A percentile compares a stretch with the other conserved stretches of the same genome.
phyloP scores from a whole-genome alignment of 35 echinoderm and acorn worm species.

The Apostichopus californicus region DNA sequence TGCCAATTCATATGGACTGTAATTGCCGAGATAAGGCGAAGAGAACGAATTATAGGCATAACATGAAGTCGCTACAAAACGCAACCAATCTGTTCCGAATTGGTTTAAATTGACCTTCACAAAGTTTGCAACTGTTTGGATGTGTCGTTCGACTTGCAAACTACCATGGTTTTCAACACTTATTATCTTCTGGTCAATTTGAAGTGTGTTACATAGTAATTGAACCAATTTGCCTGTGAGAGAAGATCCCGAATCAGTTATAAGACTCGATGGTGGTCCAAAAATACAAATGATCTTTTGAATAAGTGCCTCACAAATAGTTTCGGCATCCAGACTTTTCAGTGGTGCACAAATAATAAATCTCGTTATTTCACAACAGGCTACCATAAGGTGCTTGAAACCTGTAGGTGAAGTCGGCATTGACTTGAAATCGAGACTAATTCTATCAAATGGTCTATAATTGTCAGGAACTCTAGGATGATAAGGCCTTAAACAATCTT shows the following conservation, averaged over 20 bases:
- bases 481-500: too few species aligned
- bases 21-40: conserved; percentile 4
- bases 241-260: conserved; percentile 56
- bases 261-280: conserved; percentile 50
- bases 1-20: background rate
- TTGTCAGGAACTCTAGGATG: too few species aligned
- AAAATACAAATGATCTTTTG: conserved; percentile 55
- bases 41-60: conserved; percentile 17
- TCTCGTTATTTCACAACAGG: conserved; percentile 50
- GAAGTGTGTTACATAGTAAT: conserved; percentile 30
- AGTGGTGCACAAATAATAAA: conserved; percentile 60
- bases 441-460: too few species aligned
- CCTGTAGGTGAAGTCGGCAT: conserved; percentile 52
- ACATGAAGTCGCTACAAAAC: conserved; percentile 17
- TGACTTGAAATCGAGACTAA: background rate
- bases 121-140: conserved; percentile 35
- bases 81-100: conserved; percentile 43
- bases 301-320: conserved; percentile 39
- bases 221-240: conserved; percentile 57
- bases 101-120: conserved; percentile 44
- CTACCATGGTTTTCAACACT: conserved; percentile 55
- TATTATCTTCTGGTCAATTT: conserved; percentile 29
- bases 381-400: conserved; percentile 56
- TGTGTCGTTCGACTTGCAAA: conserved; percentile 38
- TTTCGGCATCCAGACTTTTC: conserved; percentile 48